Evolutionary conservation across 2,797 vertebrate species (phyloP).

Genomic region (Numenius phaeopus): DNA sequence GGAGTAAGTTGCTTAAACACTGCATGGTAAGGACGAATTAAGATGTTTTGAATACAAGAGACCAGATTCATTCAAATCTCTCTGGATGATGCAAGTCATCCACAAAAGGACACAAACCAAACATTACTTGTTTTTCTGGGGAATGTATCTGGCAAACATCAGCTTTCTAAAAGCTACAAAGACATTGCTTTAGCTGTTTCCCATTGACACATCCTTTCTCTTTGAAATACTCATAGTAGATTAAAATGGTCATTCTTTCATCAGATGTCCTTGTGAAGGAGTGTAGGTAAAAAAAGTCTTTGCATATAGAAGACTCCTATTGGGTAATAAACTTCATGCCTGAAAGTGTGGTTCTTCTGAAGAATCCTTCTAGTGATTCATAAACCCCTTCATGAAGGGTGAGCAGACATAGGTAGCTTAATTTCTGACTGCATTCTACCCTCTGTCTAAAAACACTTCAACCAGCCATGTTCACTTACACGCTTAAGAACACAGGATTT

Average conservation of each 20-base stretch:
- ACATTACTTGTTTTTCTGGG: not conserved
- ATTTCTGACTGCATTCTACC: not conserved
- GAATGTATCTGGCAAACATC: not conserved
- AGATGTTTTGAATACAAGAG: conserved; percentile 20
- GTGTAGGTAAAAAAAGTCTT: not conserved
- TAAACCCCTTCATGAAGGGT: not conserved
- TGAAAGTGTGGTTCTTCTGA: not conserved
- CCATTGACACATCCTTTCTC: not conserved
- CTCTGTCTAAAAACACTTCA: not conserved
- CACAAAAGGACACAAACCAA: not conserved
- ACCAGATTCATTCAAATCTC: not conserved
- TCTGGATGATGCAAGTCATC: not conserved
- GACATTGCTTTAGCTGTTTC: not conserved
- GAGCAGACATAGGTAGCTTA: not conserved
- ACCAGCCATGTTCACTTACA: not conserved
- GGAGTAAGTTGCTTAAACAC: conserved; percentile 48
- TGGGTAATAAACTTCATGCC: not conserved
- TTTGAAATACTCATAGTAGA: not conserved
- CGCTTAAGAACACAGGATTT: not conserved
- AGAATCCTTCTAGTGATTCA: not conserved
- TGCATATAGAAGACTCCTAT: not conserved
- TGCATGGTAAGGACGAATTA: conserved; percentile 2
- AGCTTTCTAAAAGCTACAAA: not conserved
- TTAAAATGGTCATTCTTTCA: not conserved
- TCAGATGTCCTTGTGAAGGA: not conserved